Evolutionary conservation across 2,113 vertebrate species (phyloP), one percentile per base, ranked within the genome.

Genomic region (Tyrannus savana): DNA sequence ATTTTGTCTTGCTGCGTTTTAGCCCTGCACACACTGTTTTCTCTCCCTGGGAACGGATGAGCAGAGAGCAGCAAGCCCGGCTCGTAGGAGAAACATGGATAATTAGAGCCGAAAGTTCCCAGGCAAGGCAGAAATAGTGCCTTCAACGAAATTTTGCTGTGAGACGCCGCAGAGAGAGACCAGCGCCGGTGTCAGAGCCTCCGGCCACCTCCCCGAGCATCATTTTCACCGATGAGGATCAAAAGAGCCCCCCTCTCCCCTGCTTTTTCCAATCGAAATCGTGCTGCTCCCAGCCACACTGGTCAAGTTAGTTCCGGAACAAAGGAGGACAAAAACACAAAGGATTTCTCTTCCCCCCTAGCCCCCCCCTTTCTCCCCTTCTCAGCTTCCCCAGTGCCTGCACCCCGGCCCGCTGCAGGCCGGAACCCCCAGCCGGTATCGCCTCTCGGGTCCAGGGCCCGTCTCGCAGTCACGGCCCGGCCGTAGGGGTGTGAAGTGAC

Each of bases 281-380:
- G 50, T 68, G 87, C 84, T 56, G 90, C 71, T 84, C 56, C 42
- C 89, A 52, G 47, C 44, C 79, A 66, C 90, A 50, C 55, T 67
- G 87, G 87, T 90, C 87, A 74, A 85, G 79, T 96, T 93, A 81
- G 94, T 90, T 95, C 84, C 73, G 53, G 92, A 93, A 96, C 94
- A 95, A 96, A 94, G 94, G 84, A 88, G 47, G 64, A 83, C 84
- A 92, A 76, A 95, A 95, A 0, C 94, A 92, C 91, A 96, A 95
- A 92, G 92, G 81, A 53, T 62, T 87, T 55, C 28, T 67, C 49
- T 68, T 4, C 11, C 16, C 8, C 42, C 9, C 7, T 5, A 15
- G 11, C 39, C 10, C 8, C 18, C 14, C 19, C 33, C 30, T 62
- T 74, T 59, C 28, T 67, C 50, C 24, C 35, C 37, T 6, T 68